Base-by-base conservation (phyloP, 2,113 vertebrate species). In the Aramus guarauna region DNA sequence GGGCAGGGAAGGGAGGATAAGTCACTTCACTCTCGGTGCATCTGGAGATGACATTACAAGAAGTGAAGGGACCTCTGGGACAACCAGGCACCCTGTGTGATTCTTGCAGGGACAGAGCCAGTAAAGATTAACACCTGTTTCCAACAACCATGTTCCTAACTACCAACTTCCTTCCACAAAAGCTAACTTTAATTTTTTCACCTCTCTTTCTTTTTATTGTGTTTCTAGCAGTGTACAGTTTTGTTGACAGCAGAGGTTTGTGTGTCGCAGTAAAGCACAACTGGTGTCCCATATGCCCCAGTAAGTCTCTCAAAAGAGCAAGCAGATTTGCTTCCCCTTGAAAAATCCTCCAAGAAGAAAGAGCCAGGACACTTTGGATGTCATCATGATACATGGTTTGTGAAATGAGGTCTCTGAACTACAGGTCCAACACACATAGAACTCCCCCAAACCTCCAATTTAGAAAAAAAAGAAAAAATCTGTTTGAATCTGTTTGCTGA, bases 81-180 rank as follows among this genome's bases (percentile, higher is more conserved):
- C 1, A 41, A 1, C 41, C 14, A 50, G 68, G 63, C 64, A 68
- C 26, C 58, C 64, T 29, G 18, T 64, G 68, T 52, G 79, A 91
- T 73, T 81, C 88, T 63, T 45, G 36, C 52, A 62, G 83, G 47
- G 85, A 88, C 52, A 2, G 12, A 77, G 76, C 88, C 93, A 92
- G 90, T 64, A 72, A 30, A 96, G 94, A 86, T 96, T 93, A 93
- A 60, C 83, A 94, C 92, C 83, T 91, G 86, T 62, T 97, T 94
- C 95, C 66, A 91, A 66, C 83, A 66, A 34, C 73, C 48, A 4
- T 21, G 15, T 37, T 91, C 81, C 77, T 85, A 85, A 90, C 82
- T 52, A 93, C 76, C 64, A 76, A 62, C 72, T 96, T 95, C 92
- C 88, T 96, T 63, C 94, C 76, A 73, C 53, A 36, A 69, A 73